Conservation (phyloP, 2,113 vertebrate species). For the Synodontis membranacea region DNA sequence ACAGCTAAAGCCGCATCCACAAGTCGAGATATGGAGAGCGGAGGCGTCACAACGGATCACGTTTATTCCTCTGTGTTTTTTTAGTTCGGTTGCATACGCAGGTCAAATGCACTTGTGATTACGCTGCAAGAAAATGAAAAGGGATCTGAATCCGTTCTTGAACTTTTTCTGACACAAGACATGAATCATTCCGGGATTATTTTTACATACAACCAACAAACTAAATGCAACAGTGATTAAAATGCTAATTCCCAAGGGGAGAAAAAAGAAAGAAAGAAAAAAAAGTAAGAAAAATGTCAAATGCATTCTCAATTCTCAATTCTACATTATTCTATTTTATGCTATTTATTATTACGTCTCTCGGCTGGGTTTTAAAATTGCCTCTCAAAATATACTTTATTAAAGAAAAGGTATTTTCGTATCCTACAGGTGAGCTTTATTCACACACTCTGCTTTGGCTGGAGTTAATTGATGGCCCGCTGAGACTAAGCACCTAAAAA, state of each 20-base stretch:
- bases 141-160: not conserved
- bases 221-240: not conserved
- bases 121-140: not conserved
- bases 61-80: not conserved
- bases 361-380: not conserved
- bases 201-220: not conserved
- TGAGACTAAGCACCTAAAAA: slow-evolving; percentile 61
- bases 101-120: not conserved
- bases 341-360: not conserved
- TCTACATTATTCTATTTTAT: not conserved
- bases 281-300: not conserved
- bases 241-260: not conserved
- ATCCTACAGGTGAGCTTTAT: slow-evolving; percentile 29
- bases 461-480: slow-evolving; percentile 58
- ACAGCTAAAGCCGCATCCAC: not conserved
- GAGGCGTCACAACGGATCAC: not conserved
- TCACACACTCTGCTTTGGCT: slow-evolving; percentile 29
- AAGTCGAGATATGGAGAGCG: not conserved
- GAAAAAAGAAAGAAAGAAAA: not conserved
- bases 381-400: slow-evolving; percentile 40
- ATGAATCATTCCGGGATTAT: not conserved
- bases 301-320: not conserved
- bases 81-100: not conserved
- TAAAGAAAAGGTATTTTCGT: slow-evolving; percentile 15
- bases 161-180: not conserved